A percentile compares a stretch with the other conserved stretches of the same genome.
Conservation (phyloP, 1,140 invertebrate genomes). For the Drosophila subpulchrella region DNA sequence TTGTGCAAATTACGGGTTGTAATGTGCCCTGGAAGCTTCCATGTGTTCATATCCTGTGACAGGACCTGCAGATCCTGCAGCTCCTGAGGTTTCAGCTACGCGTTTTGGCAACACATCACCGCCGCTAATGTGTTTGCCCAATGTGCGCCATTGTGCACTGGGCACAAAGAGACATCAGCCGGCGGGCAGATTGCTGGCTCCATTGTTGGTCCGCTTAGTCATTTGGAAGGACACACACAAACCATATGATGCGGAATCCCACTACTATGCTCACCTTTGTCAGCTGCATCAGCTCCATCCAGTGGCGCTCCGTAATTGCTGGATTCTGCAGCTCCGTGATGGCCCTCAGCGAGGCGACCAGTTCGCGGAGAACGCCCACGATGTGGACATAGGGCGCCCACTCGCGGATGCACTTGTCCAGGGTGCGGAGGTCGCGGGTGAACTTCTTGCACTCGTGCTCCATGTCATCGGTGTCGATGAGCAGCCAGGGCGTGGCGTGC, state of each 20-base stretch:
- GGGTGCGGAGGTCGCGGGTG: conserved; percentile 90
- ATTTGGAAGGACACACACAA: conserved; percentile 39
- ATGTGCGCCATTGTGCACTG: conserved; percentile 11
- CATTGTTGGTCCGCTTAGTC: conserved; percentile 38
- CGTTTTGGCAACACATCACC: conserved; percentile 11
- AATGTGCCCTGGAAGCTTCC: neutral
- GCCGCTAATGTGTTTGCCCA: conserved; percentile 57
- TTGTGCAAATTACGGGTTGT: neutral
- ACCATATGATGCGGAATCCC: neutral
- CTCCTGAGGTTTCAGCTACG: neutral
- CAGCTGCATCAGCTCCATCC: conserved; percentile 93
- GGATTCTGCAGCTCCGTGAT: conserved; percentile 95
- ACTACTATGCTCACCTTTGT: conserved; percentile 88
- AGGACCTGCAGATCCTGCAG: neutral
- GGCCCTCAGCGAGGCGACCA: conserved; percentile 91
- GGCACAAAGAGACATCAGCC: conserved; percentile 21
- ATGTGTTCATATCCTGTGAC: conserved; percentile 2
- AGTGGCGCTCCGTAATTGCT: conserved; percentile 93
- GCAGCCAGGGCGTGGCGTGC: conserved; percentile 93
- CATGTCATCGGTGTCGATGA: conserved; percentile 94
- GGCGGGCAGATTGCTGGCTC: conserved; percentile 7
- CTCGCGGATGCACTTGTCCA: conserved; percentile 92
- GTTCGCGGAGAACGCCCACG: conserved; percentile 90
- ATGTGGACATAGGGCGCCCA: conserved; percentile 90
- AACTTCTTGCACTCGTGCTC: conserved; percentile 95